These are phyloP conservation scores for Diarsia rubi DNA, from an alignment of 2,888 invertebrate species.

Conservation along the genomic window DNA sequence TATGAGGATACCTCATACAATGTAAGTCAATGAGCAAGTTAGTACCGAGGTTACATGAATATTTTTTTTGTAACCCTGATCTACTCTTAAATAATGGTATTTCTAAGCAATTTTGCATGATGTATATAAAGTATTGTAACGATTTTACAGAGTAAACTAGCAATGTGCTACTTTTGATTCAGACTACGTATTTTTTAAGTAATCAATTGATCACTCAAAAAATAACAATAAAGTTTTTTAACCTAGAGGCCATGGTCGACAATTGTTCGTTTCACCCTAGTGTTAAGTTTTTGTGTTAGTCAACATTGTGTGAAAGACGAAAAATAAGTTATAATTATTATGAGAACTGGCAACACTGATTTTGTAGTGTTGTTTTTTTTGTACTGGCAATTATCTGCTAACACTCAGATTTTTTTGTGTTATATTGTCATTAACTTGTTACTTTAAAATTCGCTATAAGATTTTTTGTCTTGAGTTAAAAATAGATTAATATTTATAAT, in stretches of 20 bases:
- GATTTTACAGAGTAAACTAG: too few species aligned
- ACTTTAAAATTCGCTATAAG: not conserved
- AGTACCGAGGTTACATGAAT: not conserved
- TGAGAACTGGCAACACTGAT: conserved; percentile 54
- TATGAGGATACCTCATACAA: not conserved
- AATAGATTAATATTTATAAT: not conserved
- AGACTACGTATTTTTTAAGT: too few species aligned
- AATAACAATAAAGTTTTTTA: not conserved
- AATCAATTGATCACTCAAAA: not conserved
- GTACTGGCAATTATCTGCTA: conserved; percentile 42
- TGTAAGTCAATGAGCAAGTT: not conserved
- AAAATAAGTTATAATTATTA: conserved; percentile 44
- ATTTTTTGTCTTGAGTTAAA: not conserved
- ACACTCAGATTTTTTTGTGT: not conserved
- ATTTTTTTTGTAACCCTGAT: not conserved
- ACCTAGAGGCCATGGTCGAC: conserved; percentile 17
- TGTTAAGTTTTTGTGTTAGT: conserved; percentile 63
- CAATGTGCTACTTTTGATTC: too few species aligned
- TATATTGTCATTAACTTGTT: not conserved
- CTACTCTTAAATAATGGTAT: not conserved
- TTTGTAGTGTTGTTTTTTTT: conserved; percentile 54
- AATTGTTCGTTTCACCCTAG: conserved; percentile 34
- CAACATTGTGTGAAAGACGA: conserved; percentile 51
- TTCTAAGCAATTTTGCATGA: too few species aligned
- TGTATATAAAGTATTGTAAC: too few species aligned